Evolutionary conservation across 2,888 invertebrate genomes (phyloP), one percentile per base, ranked within the genome.

Genomic region (Colostygia pectinataria): DNA sequence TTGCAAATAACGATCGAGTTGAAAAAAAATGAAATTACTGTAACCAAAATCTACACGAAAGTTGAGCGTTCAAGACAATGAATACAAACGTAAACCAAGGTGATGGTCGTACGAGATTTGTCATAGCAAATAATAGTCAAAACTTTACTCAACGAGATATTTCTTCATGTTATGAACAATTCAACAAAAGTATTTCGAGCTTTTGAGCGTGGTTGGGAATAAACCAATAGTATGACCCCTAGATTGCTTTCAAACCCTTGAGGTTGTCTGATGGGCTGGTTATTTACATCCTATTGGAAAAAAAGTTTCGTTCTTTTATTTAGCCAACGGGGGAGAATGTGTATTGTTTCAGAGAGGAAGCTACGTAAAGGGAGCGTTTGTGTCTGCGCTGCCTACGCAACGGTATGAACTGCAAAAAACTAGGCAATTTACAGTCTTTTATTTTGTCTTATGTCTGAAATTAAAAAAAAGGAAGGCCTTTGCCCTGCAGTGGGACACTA

Each of bases 241-340:
- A 76, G 79, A 82, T 82, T 79, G 80, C 77, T 78, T 83, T 80
- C 71, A 80, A 81, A 70, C 83, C 78, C 80, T 80, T 77, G 72
- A 77, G 76, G 70, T 74, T 72, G 75, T 75, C 78, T 76, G 73
- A 77, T 74, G 68, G 68, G 65, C 66, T 67, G 71, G 76, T 77
- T 80, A 81, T 83, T 83, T 81, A 79, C 79, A 78, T 77, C 68
- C 71, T 66, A 76, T 77, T 64, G 74, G 67, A 63, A 74, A 72
- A n/a, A 67, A 66, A 68, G 59, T 70, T 73, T 63, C 58, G 61
- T 66, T 61, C 65, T 74, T 71, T 71, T 68, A 71, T 74, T 71
- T 68, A 70, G 68, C 61, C 60, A 64, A 58, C 55, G 54, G 55
- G 55, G 58, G 62, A 59, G 61, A 59, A 66, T 70, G 63, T 65